Conservation (phyloP, 2,888 invertebrate species). For the Serrognathus titanus region DNA sequence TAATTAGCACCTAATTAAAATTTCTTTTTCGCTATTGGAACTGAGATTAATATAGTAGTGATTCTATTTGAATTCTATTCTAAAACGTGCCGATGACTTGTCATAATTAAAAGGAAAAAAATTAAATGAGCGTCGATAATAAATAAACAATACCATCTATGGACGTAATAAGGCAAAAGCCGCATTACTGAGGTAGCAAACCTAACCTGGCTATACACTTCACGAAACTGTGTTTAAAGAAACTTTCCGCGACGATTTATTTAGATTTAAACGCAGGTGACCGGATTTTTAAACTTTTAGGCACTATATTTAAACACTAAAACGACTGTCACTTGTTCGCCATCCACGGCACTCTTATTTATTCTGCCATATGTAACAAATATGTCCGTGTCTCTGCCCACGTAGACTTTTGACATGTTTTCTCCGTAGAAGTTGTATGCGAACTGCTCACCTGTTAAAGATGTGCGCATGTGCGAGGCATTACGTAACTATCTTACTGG, state of each 20-base stretch:
- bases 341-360: constrained; percentile 33
- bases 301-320: constrained; percentile 13
- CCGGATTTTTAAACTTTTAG: neutral
- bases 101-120: no score
- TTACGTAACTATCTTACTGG: no score
- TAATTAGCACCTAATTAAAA: no score
- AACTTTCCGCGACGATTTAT: constrained; percentile 25
- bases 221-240: constrained; percentile 21
- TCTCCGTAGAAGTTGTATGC: constrained; percentile 28
- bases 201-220: constrained; percentile 25
- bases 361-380: constrained; percentile 36
- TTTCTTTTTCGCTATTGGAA: no score
- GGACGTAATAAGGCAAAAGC: no score
- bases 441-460: constrained; percentile 35
- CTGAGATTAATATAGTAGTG: no score
- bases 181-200: constrained; percentile 5
- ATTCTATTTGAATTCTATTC: no score
- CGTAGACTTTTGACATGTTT: constrained; percentile 35
- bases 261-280: constrained; percentile 19
- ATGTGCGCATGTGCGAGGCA: constrained; percentile 20
- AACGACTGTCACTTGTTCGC: constrained; percentile 23
- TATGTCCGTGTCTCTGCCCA: constrained; percentile 29
- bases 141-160: no score
- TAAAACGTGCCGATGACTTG: no score
- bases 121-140: no score